Base-by-base conservation (phyloP, 1,140 invertebrate genomes). In the Drosophila navojoa region DNA sequence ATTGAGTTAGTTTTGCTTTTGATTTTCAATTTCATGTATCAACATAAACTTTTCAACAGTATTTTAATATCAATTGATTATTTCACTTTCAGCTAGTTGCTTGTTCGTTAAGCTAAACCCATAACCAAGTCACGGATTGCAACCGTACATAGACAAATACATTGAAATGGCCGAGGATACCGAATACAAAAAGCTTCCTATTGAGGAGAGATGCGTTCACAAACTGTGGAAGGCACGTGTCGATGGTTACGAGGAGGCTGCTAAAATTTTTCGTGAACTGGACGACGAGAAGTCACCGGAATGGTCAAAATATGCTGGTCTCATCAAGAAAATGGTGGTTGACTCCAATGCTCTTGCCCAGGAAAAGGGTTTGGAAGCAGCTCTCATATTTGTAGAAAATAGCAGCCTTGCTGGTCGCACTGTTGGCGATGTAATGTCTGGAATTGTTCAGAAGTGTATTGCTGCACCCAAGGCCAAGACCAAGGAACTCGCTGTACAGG, bases 161-260 rank as follows among this genome's bases (percentile, higher is more conserved):
- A 53, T 5, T 32, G 22, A 13, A 1, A 97, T 96, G 96, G 96
- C 97, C 81, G 96, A 98, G 91, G 97, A 98, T 84, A 96, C 95
- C 68, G 98, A 99, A 93, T 99, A 97, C 93, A 95, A 96, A 78
- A 99, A 99, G 92, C 93, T 99, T 64, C 96, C 98, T 3, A 93
- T 98, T 47, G 98, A 99, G 76, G 98, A 99, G 72, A 95, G 96
- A 92, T 97, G 96, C 93, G 94, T 96, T 15, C 98, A 99, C 91
- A 99, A 99, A 93, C 94, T 96, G 64, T 99, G 98, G 98, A 99
- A 99, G 92, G 98, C 98, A 4, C 94, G 98, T 84, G 93, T 99
- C 0, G 95, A 96, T 87, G 98, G 98, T 1, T 99, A 99, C 87
- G 98, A 99, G 93, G 97, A 98, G 92, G 96, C 97, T 0, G 94